phyloP scores from a whole-genome alignment of 2,113 vertebrate species.

The Melanocharis versteri region DNA sequence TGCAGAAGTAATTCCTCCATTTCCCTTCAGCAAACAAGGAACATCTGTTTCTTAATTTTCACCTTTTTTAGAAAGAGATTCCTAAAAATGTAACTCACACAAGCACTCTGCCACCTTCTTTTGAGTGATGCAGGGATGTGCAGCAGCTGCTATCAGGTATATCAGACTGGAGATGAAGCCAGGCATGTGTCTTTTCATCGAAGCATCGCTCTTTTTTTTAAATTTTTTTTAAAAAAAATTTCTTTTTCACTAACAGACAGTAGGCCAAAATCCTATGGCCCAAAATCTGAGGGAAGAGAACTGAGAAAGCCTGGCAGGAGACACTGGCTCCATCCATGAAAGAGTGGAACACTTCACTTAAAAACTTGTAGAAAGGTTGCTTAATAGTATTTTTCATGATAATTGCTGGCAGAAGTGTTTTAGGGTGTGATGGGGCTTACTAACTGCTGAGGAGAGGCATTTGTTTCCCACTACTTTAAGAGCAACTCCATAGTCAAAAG shows the following conservation, averaged over 20 bases:
- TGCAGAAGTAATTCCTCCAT: background rate
- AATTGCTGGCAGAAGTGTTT: background rate
- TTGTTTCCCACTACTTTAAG: background rate
- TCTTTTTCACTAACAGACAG: background rate
- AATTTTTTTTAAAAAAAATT: too few species aligned
- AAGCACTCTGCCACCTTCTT: background rate
- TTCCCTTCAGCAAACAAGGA: background rate
- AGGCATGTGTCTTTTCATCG: background rate
- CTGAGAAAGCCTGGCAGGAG: background rate
- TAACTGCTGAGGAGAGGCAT: background rate
- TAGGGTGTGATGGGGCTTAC: background rate
- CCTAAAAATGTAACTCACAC: background rate
- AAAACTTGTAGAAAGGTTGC: background rate
- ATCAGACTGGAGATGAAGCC: background rate
- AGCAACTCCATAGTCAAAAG: background rate
- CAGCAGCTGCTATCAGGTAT: background rate
- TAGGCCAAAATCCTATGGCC: background rate
- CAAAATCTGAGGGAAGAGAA: background rate
- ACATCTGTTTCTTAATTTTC: background rate
- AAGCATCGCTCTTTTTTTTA: rapidly evolving
- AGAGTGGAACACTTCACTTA: background rate
- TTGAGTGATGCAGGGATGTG: background rate
- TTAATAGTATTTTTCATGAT: background rate
- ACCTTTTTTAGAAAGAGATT: background rate
- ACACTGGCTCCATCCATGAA: background rate